A percentile compares a stretch with the other conserved stretches of the same genome.
Conservation (phyloP, 2,797 vertebrate species). For the Tragopan temminckii region DNA sequence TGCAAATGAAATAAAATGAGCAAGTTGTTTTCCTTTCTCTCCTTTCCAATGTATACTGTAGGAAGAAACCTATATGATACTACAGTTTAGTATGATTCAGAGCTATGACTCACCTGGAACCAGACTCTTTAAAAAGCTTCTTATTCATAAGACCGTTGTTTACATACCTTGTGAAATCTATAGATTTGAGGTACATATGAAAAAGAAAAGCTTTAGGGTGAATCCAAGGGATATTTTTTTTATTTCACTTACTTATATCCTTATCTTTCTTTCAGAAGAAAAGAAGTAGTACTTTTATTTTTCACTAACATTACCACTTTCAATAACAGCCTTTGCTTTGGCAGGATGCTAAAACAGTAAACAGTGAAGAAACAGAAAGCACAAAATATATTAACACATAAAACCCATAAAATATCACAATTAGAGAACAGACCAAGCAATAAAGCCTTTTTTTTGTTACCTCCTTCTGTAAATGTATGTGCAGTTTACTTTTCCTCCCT, state of each 20-base stretch:
- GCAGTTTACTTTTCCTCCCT: constrained; percentile 30
- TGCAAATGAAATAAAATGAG: constrained; percentile 51
- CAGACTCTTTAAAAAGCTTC: constrained; percentile 18
- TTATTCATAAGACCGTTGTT: neutral
- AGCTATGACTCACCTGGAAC: constrained; percentile 32
- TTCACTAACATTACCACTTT: constrained; percentile 8
- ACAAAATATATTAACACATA: constrained; percentile 30
- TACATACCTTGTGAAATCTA: neutral
- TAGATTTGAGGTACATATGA: neutral
- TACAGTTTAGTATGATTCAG: constrained; percentile 43
- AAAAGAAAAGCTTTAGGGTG: neutral
- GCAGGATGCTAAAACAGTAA: constrained; percentile 15
- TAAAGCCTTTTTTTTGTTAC: constrained; percentile 3
- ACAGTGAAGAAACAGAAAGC: constrained; percentile 14
- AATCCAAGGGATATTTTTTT: neutral
- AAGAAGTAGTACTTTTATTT: neutral
- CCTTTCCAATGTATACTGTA: neutral
- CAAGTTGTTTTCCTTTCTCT: constrained; percentile 6
- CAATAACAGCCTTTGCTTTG: neutral
- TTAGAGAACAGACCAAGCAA: constrained; percentile 32
- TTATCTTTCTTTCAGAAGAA: constrained; percentile 5
- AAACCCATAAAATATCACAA: neutral
- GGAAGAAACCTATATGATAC: constrained; percentile 35
- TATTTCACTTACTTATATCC: neutral
- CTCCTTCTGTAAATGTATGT: constrained; percentile 5